phyloP scores from a whole-genome alignment of 2,797 vertebrate genomes.

The Sorex maritimensis region DNA sequence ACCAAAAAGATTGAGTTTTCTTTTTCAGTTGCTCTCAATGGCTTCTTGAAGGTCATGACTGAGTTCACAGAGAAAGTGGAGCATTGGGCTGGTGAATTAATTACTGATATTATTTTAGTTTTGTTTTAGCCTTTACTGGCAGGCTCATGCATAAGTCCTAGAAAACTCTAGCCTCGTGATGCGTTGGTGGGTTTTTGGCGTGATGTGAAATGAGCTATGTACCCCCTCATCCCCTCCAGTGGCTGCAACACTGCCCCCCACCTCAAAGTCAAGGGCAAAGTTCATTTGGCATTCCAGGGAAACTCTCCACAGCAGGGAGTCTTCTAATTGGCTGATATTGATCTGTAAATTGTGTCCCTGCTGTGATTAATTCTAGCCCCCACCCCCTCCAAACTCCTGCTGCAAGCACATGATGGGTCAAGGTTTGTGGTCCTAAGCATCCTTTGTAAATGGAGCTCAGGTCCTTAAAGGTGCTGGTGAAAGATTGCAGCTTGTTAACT shows the following conservation, averaged over 20 bases:
- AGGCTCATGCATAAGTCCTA: constrained; percentile 61
- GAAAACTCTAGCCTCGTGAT: constrained; percentile 48
- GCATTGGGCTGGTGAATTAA: constrained; percentile 56
- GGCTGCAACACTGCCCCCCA: constrained; percentile 74
- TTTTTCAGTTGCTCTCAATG: constrained; percentile 19
- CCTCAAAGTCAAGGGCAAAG: constrained; percentile 85
- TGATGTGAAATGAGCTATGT: constrained; percentile 66
- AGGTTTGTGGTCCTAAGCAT: constrained; percentile 82
- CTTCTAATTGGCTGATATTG: constrained; percentile 90
- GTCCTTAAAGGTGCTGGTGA: constrained; percentile 82
- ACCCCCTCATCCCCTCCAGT: constrained; percentile 39
- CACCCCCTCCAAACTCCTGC: constrained; percentile 72
- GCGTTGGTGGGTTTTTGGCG: constrained; percentile 57
- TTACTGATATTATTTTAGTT: constrained; percentile 59
- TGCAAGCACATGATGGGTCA: constrained; percentile 85
- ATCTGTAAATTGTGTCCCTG: constrained; percentile 88
- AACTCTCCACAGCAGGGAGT: constrained; percentile 86
- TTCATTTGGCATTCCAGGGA: constrained; percentile 79
- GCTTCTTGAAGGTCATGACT: constrained; percentile 55
- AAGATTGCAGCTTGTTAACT: constrained; percentile 86
- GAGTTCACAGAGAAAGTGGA: constrained; percentile 55
- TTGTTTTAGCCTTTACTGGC: constrained; percentile 37
- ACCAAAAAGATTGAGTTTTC: background rate
- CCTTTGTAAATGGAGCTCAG: constrained; percentile 83
- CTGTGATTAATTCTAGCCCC: constrained; percentile 89